Percentiles rank a stretch among this genome's conserved stretches.
phyloP scores from a whole-genome alignment of 2,888 invertebrate genomes.

The Yponomeuta sedellus region DNA sequence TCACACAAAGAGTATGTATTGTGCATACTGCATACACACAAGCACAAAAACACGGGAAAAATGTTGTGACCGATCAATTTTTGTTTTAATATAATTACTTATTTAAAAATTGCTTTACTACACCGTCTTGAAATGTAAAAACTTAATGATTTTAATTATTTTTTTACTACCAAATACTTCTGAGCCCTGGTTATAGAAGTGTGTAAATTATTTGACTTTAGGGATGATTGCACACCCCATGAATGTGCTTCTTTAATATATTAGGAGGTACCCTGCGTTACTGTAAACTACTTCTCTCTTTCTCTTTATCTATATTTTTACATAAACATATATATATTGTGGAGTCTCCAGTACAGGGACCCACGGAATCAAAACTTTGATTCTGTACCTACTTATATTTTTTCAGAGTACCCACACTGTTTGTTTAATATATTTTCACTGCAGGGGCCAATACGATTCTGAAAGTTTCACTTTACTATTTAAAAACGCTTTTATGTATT shows the following conservation, averaged over 20 bases:
- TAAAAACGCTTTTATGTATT: neutral
- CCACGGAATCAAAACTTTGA: slow-evolving; percentile 51
- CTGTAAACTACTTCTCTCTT: slow-evolving; percentile 26
- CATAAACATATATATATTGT: slow-evolving; percentile 62
- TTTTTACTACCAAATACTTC: neutral
- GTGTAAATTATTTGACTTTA: slow-evolving; percentile 38
- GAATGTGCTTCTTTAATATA: slow-evolving; percentile 72
- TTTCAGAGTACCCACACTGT: slow-evolving; percentile 38
- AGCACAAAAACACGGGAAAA: slow-evolving; percentile 26
- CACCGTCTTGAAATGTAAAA: neutral
- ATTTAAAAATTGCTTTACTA: neutral
- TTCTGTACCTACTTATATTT: slow-evolving; percentile 52
- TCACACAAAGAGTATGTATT: slow-evolving; percentile 6
- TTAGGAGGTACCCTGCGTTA: slow-evolving; percentile 62
- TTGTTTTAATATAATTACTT: neutral
- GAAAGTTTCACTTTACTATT: neutral
- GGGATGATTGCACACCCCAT: slow-evolving; percentile 70
- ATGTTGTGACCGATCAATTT: neutral
- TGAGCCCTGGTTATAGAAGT: slow-evolving; percentile 53
- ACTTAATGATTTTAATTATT: slow-evolving; percentile 1
- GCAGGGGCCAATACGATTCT: slow-evolving; percentile 26
- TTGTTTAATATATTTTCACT: slow-evolving; percentile 43
- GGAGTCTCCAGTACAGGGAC: slow-evolving; percentile 28
- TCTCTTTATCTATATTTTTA: slow-evolving; percentile 50
- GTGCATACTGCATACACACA: slow-evolving; percentile 31